Evolutionary conservation across 2,113 vertebrate genomes (phyloP).

Genomic region (cat (Felis catus)): F.catus_Fca126_mat1.0 CM031426.1:39270501-39271000

Average conservation of each 20-base stretch:
- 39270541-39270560: neutral
- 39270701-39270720: neutral
- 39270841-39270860: too few species aligned
- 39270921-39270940: neutral
- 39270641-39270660: neutral
- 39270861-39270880: too few species aligned
- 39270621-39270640: neutral
- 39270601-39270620: neutral
- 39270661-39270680: neutral
- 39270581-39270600: neutral
- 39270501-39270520: neutral
- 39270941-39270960: neutral
- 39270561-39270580: neutral
- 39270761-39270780: too few species aligned
- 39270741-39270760: too few species aligned
- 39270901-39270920: neutral
- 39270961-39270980: neutral
- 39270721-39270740: too few species aligned
- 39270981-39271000: neutral
- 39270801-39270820: too few species aligned
- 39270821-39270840: too few species aligned
- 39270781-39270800: fast-evolving
- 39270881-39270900: too few species aligned
- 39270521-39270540: neutral
- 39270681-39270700: neutral